Evolutionary conservation across 1,140 invertebrate genomes (phyloP).

Genomic region (Telenomus remus): DNA sequence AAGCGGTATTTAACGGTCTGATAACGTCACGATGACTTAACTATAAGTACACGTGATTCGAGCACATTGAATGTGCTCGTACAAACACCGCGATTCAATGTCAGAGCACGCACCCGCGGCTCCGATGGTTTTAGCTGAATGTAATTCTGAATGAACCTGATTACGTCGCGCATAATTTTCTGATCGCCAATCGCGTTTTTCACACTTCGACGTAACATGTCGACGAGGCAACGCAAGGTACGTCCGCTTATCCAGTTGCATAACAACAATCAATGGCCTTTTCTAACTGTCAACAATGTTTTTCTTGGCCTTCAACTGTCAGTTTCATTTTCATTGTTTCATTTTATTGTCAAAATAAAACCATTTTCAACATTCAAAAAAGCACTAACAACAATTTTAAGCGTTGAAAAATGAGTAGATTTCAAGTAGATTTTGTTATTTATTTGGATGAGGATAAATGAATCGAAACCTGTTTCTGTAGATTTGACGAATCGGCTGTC

Average conservation of each 20-base stretch:
- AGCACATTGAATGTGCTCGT: not conserved
- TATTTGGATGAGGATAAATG: too few relatives aligned
- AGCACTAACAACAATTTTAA: too few relatives aligned
- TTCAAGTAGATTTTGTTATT: too few relatives aligned
- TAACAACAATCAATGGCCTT: not conserved
- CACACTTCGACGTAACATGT: slow-evolving; percentile 3
- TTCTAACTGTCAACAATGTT: not conserved
- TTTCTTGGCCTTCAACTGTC: not conserved
- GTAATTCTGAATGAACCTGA: too few relatives aligned
- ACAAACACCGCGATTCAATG: not conserved
- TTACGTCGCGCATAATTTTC: too few relatives aligned
- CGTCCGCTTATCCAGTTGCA: slow-evolving; percentile 3
- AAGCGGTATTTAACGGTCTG: not conserved
- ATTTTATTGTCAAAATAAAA: too few relatives aligned
- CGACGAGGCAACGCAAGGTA: slow-evolving; percentile 17
- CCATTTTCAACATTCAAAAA: too few relatives aligned
- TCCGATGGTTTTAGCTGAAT: too few relatives aligned
- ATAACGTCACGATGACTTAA: not conserved
- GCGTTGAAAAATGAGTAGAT: too few relatives aligned
- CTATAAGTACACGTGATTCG: not conserved
- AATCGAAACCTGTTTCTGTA: too few relatives aligned
- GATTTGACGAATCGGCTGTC: too few relatives aligned
- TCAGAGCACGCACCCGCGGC: too few relatives aligned
- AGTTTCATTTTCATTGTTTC: not conserved
- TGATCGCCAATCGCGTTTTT: not conserved